These are phyloP conservation scores for Chymomyza fuscimana DNA, from an alignment of 2,888 invertebrate species.

Conservation along the genomic window DNA sequence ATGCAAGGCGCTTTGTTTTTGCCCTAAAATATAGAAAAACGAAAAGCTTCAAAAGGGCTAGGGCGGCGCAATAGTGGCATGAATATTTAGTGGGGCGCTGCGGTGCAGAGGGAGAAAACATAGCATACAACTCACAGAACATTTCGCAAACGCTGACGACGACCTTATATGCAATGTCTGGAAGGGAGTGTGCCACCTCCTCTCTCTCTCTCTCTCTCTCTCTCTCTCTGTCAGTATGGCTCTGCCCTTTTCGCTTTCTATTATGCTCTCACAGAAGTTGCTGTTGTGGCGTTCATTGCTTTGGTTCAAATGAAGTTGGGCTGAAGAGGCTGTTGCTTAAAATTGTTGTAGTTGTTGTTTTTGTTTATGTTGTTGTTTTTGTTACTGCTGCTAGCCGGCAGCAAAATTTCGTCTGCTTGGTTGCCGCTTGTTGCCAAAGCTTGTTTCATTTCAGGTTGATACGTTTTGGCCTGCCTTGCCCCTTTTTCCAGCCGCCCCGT, in stretches of 20 bases:
- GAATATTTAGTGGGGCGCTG: no score
- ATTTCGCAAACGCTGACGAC: no score
- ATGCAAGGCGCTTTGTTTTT: background rate
- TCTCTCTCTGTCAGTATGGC: background rate
- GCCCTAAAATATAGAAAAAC: background rate
- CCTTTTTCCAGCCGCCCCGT: background rate
- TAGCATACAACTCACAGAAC: no score
- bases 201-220: background rate
- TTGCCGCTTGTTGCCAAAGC: conserved; percentile 45
- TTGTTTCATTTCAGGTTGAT: conserved; percentile 45
- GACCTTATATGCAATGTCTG: background rate
- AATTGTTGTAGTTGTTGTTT: background rate
- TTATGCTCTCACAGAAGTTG: background rate
- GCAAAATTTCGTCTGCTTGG: conserved; percentile 52
- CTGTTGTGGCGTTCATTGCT: background rate
- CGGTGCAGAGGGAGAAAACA: no score
- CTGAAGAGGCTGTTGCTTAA: background rate
- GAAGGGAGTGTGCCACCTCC: background rate
- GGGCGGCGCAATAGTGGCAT: background rate
- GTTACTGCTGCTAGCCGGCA: conserved; percentile 53
- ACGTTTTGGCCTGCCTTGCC: background rate
- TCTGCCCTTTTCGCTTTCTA: background rate
- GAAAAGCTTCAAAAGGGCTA: background rate
- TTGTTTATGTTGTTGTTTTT: background rate
- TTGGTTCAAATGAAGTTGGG: background rate